These are phyloP conservation scores for Drosophila pegasa DNA, from an alignment of 2,888 invertebrate species.

Conservation along the genomic window DNA sequence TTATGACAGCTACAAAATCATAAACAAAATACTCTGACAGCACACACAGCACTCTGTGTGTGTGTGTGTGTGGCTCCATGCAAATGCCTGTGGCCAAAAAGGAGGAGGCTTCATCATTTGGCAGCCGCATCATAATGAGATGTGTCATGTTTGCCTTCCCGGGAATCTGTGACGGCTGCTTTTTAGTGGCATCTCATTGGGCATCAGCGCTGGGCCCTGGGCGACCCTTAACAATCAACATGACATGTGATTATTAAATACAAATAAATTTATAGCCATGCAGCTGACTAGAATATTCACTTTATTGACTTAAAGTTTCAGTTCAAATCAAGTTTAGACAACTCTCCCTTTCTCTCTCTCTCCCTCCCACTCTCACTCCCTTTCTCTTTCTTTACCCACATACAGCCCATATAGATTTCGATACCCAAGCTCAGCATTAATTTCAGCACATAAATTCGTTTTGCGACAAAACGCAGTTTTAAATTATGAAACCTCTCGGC, in stretches of 20 bases:
- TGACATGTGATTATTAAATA: constrained; percentile 66
- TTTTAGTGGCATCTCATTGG: constrained; percentile 36
- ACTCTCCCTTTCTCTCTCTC: not conserved
- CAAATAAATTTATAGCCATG: constrained; percentile 18
- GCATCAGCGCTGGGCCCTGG: constrained; percentile 19
- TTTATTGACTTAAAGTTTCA: not conserved
- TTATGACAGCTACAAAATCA: constrained; percentile 82
- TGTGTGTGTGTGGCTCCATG: constrained; percentile 26
- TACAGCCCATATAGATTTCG: constrained; percentile 1
- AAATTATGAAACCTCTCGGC: constrained; percentile 58
- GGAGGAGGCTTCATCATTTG: constrained; percentile 58
- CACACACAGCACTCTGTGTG: constrained; percentile 31
- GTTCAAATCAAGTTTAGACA: not conserved
- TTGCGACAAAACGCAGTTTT: constrained; percentile 63
- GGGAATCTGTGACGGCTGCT: constrained; percentile 45
- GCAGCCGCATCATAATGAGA: constrained; percentile 71
- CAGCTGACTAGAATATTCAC: not conserved
- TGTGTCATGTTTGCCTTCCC: constrained; percentile 73
- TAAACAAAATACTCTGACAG: constrained; percentile 80
- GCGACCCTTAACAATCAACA: constrained; percentile 46
- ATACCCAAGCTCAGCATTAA: constrained; percentile 53
- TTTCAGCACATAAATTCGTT: constrained; percentile 72
- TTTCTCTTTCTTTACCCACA: not conserved
- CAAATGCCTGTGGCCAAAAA: constrained; percentile 52
- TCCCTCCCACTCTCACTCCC: not conserved